These are phyloP conservation scores for Hippoglossus stenolepis DNA, from an alignment of 2,113 vertebrate species.

Conservation along the genomic window DNA sequence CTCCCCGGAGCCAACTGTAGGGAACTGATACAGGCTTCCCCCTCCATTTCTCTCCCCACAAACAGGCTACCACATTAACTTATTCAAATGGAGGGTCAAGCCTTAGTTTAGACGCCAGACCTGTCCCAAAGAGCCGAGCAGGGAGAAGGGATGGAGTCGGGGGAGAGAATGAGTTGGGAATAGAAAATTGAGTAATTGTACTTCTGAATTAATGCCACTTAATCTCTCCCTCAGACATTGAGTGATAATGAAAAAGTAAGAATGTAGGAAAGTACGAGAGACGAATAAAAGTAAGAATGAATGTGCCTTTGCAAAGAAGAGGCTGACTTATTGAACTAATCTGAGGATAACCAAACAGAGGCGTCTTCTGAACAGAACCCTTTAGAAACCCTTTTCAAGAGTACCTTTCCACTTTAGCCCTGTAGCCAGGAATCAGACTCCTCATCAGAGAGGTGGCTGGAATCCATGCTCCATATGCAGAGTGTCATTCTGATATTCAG, in stretches of 20 bases:
- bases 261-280: background rate
- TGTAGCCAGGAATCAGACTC: conserved; percentile 17
- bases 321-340: conserved; percentile 81
- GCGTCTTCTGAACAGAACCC: conserved; percentile 74
- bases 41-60: conserved; percentile 76
- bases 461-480: background rate
- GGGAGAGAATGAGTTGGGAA: conserved; percentile 26
- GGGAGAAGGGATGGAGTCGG: conserved; percentile 62
- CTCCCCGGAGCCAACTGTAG: conserved; percentile 88
- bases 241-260: conserved; percentile 82
- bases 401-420: conserved; percentile 22
- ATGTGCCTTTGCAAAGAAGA: conserved; percentile 65
- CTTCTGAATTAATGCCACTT: conserved; percentile 90
- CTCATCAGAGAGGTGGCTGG: conserved; percentile 34
- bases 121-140: conserved; percentile 81
- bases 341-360: conserved; percentile 82
- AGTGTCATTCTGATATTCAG: conserved; percentile 55
- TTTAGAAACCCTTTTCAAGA: conserved; percentile 35
- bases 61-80: conserved; percentile 89
- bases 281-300: conserved; percentile 13
- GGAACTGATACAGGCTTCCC: conserved; percentile 88
- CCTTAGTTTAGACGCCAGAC: conserved; percentile 84
- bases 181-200: conserved; percentile 85
- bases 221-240: conserved; percentile 85
- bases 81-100: conserved; percentile 93